These are phyloP conservation scores for Oscheius sp. DNA, from an alignment of 2,888 invertebrate species.

Conservation along the genomic window DNA sequence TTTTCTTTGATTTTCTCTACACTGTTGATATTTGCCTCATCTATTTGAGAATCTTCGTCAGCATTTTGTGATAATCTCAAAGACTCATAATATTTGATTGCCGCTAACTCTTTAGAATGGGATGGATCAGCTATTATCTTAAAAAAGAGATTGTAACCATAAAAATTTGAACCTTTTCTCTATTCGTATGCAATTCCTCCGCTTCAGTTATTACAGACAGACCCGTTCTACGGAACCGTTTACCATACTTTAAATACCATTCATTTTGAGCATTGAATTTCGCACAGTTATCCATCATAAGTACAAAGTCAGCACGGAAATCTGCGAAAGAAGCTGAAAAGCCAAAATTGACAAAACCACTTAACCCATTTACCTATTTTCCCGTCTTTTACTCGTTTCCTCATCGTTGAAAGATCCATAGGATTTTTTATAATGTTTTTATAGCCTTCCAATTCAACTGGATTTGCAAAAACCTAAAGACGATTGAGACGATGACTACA, in stretches of 20 bases:
- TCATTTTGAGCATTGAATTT: constrained; percentile 80
- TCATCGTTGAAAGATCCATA: constrained; percentile 91
- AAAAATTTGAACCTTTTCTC: neutral
- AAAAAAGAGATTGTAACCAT: neutral
- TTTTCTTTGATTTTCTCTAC: neutral
- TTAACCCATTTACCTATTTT: constrained; percentile 76
- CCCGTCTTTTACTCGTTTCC: constrained; percentile 76
- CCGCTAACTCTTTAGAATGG: neutral
- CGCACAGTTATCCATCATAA: constrained; percentile 96
- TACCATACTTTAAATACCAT: constrained; percentile 57
- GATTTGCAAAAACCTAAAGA: constrained; percentile 57
- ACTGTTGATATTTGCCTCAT: neutral
- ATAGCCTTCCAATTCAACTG: constrained; percentile 85
- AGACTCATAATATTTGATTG: neutral
- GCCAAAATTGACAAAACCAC: neutral
- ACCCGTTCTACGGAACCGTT: constrained; percentile 35
- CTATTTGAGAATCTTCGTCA: neutral
- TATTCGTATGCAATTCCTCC: neutral
- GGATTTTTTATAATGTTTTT: constrained; percentile 85
- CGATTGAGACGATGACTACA: neutral
- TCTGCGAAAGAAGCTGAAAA: constrained; percentile 79
- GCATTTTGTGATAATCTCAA: neutral
- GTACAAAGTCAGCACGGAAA: constrained; percentile 88
- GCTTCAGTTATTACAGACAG: constrained; percentile 5
- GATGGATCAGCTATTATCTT: neutral